Base-by-base conservation (phyloP, 1,140 invertebrate species). In the Heliconius hewitsoni region DNA sequence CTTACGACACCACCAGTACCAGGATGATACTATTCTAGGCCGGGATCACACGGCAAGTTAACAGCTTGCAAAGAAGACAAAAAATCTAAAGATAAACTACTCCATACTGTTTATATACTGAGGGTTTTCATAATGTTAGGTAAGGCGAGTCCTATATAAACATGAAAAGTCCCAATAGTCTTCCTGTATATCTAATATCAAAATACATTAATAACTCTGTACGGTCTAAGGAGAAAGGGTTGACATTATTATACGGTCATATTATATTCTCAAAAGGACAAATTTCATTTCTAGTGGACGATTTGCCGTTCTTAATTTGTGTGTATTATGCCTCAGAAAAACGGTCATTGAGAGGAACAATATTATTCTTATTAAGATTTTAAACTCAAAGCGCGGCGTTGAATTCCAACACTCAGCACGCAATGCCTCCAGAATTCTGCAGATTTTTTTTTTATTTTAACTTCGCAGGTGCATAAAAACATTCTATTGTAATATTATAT, bases 161-260 rank as follows among this genome's bases (percentile, higher is more conserved):
- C 74, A 60, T 71, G 42, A 42, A 71, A 71, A 16, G 71, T 71
- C 71, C 30, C 71, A 39, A 39, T 60, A 76, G 74, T 46, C 37
- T 42, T 76, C 74, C 74, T 11, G 57, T 74, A 11, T 76, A 76
- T 39, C 37, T 71, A 39, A 78, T 30, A 78, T 60, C 39, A 74
- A 78, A 60, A 73, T 74, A 78, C 42, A 74, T 74, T 73, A 78
- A 78, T 78, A 78, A 52, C 71, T 71, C 27, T 78, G 39, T 70
- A 66, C 39, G 55, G 37, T 73, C 55, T 74, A 60, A 73, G 37
- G 52, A 72, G 74, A 78, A 78, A 73, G 72, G 77, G 55, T 78
- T 78, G 55, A 66, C 50, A 74, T 70, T 73, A 73, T 78, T 76
- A 76, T 66, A 76, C 55, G 55, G 74, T 60, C 57, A 46, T 30